Conservation (phyloP, 2,888 invertebrate genomes). For the Keiferia lycopersicella region DNA sequence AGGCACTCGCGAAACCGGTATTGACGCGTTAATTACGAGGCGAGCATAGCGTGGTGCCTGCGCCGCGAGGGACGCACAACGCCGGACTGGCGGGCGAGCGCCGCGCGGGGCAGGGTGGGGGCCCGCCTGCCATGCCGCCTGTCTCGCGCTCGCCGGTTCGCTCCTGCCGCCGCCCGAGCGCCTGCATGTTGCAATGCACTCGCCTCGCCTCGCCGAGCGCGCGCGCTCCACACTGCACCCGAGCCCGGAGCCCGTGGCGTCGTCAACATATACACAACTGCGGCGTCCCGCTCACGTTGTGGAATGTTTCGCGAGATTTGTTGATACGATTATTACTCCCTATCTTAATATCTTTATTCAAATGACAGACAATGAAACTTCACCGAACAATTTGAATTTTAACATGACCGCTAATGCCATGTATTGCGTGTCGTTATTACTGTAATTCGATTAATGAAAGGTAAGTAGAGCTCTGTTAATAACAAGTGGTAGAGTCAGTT, state of each 20-base stretch:
- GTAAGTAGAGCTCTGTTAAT: background rate
- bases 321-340: constrained; percentile 15
- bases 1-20: constrained; percentile 65
- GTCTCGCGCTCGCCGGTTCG: constrained; percentile 33
- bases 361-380: background rate
- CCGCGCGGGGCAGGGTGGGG: constrained; percentile 67
- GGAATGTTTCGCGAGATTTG: constrained; percentile 39
- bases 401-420: no score
- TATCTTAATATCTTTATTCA: background rate
- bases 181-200: constrained; percentile 75
- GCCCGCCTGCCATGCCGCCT: constrained; percentile 59
- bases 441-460: background rate
- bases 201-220: constrained; percentile 56
- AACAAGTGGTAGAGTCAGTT: background rate
- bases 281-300: constrained; percentile 34
- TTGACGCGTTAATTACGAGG: constrained; percentile 48
- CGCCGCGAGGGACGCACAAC: constrained; percentile 76
- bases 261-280: constrained; percentile 10
- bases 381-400: background rate
- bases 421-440: background rate
- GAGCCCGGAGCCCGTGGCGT: constrained; percentile 40
- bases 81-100: constrained; percentile 64
- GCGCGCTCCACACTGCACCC: constrained; percentile 42
- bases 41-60: constrained; percentile 60
- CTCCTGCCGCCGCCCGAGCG: constrained; percentile 34